Conservation (phyloP, 1,140 invertebrate genomes). For the Chelonus insularis region DNA sequence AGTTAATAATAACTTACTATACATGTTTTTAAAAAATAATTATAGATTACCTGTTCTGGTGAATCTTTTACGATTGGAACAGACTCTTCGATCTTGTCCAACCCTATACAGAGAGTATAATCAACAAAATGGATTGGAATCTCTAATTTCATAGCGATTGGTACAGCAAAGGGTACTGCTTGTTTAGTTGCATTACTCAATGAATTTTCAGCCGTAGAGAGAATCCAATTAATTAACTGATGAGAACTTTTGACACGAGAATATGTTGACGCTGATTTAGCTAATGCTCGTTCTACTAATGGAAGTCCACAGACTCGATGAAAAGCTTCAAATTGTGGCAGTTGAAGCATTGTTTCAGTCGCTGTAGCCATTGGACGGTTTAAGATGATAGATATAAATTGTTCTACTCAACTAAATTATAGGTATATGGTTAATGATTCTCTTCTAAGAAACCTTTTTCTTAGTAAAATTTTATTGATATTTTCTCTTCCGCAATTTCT, state of each 20-base stretch:
- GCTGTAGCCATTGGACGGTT: too few species aligned
- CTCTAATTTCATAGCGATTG: constrained; percentile 64
- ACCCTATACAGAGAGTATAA: constrained; percentile 66
- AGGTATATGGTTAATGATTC: too few species aligned
- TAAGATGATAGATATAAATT: too few species aligned
- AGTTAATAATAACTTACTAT: too few species aligned
- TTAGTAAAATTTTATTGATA: too few species aligned
- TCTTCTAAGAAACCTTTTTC: too few species aligned
- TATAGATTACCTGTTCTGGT: constrained; percentile 65
- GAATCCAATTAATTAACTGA: constrained; percentile 66
- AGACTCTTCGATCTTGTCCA: constrained; percentile 69
- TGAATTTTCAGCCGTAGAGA: constrained; percentile 70
- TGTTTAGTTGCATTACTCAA: constrained; percentile 65
- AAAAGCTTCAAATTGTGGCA: constrained; percentile 63
- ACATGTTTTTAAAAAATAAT: too few species aligned
- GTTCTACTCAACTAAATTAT: too few species aligned
- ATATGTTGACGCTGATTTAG: constrained; percentile 63
- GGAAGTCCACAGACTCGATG: constrained; percentile 63
- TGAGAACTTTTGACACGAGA: constrained; percentile 61
- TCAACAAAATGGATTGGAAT: constrained; percentile 70
- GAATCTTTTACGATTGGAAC: constrained; percentile 71
- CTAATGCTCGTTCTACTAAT: constrained; percentile 61
- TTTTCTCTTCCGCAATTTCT: too few species aligned
- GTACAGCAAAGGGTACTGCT: constrained; percentile 59
- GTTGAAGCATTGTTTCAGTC: constrained; percentile 13